Conservation (phyloP, 2,113 vertebrate genomes). For the Speoplatyrhinus poulsoni region DNA sequence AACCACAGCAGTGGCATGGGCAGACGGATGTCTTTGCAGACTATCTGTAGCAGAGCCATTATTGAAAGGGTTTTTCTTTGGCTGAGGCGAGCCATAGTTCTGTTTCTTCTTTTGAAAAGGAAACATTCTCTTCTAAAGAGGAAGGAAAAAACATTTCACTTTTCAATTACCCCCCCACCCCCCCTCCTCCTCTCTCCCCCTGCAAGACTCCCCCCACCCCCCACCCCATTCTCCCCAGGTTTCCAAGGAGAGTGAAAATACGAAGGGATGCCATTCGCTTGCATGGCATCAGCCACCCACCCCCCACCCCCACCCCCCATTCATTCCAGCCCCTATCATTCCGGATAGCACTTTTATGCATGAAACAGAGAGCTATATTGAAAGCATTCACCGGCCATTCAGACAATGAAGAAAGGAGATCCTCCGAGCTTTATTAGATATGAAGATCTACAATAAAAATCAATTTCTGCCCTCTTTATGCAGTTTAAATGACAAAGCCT, state of each 20-base stretch:
- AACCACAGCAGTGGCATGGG: conserved; percentile 30
- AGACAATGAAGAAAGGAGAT: conserved; percentile 98
- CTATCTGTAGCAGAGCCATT: conserved; percentile 22
- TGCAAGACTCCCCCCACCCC: conserved; percentile 53
- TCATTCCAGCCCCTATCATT: conserved; percentile 81
- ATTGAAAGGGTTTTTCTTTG: conserved; percentile 44
- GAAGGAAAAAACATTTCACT: conserved; percentile 73
- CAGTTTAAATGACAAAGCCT: conserved; percentile 99
- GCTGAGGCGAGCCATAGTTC: conserved; percentile 54
- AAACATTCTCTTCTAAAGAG: conserved; percentile 63
- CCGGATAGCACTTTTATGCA: conserved; percentile 95
- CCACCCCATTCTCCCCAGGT: conserved; percentile 62
- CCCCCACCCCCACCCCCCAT: conserved; percentile 84
- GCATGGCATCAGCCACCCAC: conserved; percentile 83
- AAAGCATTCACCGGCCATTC: conserved; percentile 99
- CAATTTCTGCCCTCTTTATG: conserved; percentile 99
- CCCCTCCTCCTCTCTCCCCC: background rate
- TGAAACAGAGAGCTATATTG: conserved; percentile 99
- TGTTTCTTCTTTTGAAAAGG: conserved; percentile 69
- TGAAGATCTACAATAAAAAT: conserved; percentile 99
- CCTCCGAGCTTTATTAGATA: conserved; percentile 99
- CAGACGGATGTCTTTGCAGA: conserved; percentile 40
- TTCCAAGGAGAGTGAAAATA: conserved; percentile 65
- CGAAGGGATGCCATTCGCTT: conserved; percentile 84
- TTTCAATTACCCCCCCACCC: conserved; percentile 70